A percentile compares a stretch with the other conserved stretches of the same genome.
Conservation (phyloP, 2,888 invertebrate species). For the Papilio demoleus region DNA sequence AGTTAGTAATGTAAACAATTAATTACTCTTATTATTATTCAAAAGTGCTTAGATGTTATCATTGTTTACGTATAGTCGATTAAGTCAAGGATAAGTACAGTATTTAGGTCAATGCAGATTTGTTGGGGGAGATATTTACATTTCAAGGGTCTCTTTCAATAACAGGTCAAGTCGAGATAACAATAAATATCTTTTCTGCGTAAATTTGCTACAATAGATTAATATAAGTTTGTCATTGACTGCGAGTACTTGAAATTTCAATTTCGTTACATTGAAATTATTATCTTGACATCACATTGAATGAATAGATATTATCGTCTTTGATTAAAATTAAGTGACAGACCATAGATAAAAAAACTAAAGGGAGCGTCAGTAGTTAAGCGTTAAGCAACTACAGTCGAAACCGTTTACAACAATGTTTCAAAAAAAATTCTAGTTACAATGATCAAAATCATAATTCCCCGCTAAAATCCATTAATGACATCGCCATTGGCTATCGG, state of each 20-base stretch:
- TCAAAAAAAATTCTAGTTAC: too few species aligned
- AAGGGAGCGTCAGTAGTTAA: too few species aligned
- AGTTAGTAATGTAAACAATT: constrained; percentile 22
- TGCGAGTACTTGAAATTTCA: constrained; percentile 24
- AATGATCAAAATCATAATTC: too few species aligned
- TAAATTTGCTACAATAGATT: constrained; percentile 30
- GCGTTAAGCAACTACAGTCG: too few species aligned
- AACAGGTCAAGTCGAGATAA: constrained; percentile 54
- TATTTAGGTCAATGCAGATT: constrained; percentile 75
- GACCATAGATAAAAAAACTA: too few species aligned
- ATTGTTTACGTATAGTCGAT: constrained; percentile 64
- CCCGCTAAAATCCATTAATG: too few species aligned
- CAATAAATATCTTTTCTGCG: constrained; percentile 46
- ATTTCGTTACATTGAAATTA: not conserved
- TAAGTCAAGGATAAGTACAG: constrained; percentile 72
- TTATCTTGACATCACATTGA: not conserved
- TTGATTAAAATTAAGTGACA: not conserved
- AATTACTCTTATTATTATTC: constrained; percentile 25
- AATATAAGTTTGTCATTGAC: constrained; percentile 31
- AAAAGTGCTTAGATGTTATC: constrained; percentile 47
- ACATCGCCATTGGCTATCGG: too few species aligned
- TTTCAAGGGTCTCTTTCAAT: constrained; percentile 70
- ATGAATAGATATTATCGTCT: not conserved
- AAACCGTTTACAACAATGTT: too few species aligned
- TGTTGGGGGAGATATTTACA: constrained; percentile 61